These are phyloP conservation scores for honey bee (Apis mellifera) DNA, from an alignment of 1,140 invertebrate genomes.

Conservation along the genomic window Amel_HAv3.1 CM009939.2:8165501-8166000, in stretches of 20 bases:
- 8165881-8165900: too few species aligned
- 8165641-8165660: slow-evolving; percentile 14
- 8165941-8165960: too few species aligned
- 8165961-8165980: too few species aligned
- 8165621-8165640: neutral
- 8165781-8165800: neutral
- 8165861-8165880: too few species aligned
- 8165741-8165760: slow-evolving; percentile 29
- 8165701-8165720: slow-evolving; percentile 18
- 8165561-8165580: slow-evolving; percentile 53
- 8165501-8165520: slow-evolving; percentile 49
- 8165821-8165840: neutral
- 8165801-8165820: neutral
- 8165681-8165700: neutral
- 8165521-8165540: slow-evolving; percentile 20
- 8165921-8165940: too few species aligned
- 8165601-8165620: slow-evolving; percentile 24
- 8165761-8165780: slow-evolving; percentile 6
- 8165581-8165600: slow-evolving; percentile 49
- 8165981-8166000: too few species aligned
- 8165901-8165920: too few species aligned
- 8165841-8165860: fast-evolving
- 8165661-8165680: slow-evolving; percentile 19
- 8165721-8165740: neutral
- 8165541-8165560: slow-evolving; percentile 46